Base-by-base conservation (phyloP, 1,140 invertebrate genomes). In the Pseudomyrmex concolor region DNA sequence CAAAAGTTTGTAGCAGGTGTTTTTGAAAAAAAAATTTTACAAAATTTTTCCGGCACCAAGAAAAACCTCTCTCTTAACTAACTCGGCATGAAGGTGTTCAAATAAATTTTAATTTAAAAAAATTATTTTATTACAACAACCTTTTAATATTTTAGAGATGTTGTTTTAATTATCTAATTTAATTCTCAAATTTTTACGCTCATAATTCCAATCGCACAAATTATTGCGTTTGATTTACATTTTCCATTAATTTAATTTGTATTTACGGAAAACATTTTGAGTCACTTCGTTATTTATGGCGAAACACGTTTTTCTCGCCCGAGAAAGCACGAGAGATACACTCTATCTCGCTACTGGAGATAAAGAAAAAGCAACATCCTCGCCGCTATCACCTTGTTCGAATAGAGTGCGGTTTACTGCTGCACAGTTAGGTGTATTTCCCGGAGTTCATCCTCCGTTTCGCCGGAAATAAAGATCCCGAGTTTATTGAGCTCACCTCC, bases 381-480 rank as follows among this genome's bases (percentile, higher is more conserved):
- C 48, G 51, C 64, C 64, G 17, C 19, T 22, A 71, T 70, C 66
- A 71, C 50, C 51, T 59, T n/a, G 50, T 63, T 62, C 80, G 19
- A 76, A 45, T 22, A 82, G 55, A 82, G 67, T 71, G 54, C 54
- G 66, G 54, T 71, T 71, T 80, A 80, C 54, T 80, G 2, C 43
- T 50, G 22, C 8, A 12, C 54, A 59, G 66, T 80, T 80, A 71
- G 19, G 71, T 17, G 66, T 71, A 71, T 71, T 66, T 78, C 64
- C 34, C 51, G 10, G 71, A 0, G 17, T 64, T 82, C 60, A 76
- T 63, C 71, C 22, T 7, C 70, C 22, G 59, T 54, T n/a, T 74
- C 50, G 10, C 17, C 45, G 34, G 70, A 86, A 86, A 86, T 83
- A 86, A 83, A 83, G 54, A 83, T 86, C 60, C 57, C 66, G 22